Conservation (phyloP, 1,140 invertebrate species). For the Drosophila arizonae region DNA sequence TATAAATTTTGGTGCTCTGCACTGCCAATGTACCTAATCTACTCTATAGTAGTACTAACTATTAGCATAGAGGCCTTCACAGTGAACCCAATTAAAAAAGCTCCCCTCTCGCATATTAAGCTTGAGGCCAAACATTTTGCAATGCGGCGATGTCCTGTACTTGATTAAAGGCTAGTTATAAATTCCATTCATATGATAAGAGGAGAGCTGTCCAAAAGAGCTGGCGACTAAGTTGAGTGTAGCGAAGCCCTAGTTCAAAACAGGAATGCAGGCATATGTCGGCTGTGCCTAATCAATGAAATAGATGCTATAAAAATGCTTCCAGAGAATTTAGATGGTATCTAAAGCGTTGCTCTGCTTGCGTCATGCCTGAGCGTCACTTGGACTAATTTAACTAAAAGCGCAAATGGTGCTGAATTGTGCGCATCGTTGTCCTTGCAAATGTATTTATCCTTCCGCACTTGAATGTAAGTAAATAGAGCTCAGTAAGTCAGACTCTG, state of each 20-base stretch:
- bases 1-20: too few relatives aligned
- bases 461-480: slow-evolving; percentile 43
- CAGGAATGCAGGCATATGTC: too few relatives aligned
- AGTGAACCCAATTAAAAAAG: too few relatives aligned
- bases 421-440: slow-evolving; percentile 35
- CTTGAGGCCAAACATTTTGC: too few relatives aligned
- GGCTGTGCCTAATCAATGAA: too few relatives aligned
- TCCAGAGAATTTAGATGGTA: background rate
- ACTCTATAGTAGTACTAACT: too few relatives aligned
- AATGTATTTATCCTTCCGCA: slow-evolving; percentile 42
- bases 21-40: too few relatives aligned
- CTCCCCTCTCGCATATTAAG: too few relatives aligned
- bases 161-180: slow-evolving; percentile 1
- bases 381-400: slow-evolving; percentile 43
- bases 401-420: slow-evolving; percentile 39
- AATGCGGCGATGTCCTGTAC: background rate
- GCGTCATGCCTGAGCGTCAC: background rate
- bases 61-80: too few relatives aligned
- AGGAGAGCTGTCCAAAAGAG: background rate
- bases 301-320: too few relatives aligned
- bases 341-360: slow-evolving; percentile 6
- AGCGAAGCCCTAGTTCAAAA: background rate
- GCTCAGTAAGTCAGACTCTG: slow-evolving; percentile 10
- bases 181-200: slow-evolving; percentile 1
- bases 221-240: too few relatives aligned